Evolutionary conservation across 2,797 vertebrate genomes (phyloP).

Genomic region (Hoplostethus atlanticus): DNA sequence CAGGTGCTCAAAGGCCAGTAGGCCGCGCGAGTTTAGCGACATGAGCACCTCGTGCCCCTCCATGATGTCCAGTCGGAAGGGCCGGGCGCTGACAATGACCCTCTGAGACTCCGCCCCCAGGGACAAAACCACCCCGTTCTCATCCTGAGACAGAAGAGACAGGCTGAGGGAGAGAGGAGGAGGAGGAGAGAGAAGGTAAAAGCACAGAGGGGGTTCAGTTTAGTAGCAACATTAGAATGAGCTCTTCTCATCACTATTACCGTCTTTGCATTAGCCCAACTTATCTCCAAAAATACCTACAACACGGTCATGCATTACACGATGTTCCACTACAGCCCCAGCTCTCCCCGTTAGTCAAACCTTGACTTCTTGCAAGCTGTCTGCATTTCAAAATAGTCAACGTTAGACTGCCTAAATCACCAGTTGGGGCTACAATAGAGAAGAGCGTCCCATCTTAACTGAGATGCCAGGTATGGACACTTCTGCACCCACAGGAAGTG

Average conservation of each 20-base stretch:
- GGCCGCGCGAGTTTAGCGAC: slow-evolving; percentile 93
- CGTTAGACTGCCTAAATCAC: too few species aligned
- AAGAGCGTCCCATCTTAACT: too few species aligned
- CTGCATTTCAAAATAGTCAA: too few species aligned
- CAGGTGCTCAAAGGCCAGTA: slow-evolving; percentile 93
- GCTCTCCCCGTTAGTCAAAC: too few species aligned
- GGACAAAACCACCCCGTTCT: slow-evolving; percentile 90
- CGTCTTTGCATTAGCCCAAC: neutral
- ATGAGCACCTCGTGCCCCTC: slow-evolving; percentile 90
- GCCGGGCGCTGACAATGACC: slow-evolving; percentile 89
- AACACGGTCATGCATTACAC: too few species aligned
- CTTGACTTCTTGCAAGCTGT: too few species aligned
- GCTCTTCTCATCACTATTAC: neutral
- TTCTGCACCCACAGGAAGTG: too few species aligned
- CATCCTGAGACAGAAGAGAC: slow-evolving; percentile 86
- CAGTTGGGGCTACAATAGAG: too few species aligned
- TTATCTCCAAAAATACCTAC: too few species aligned
- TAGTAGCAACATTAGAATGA: neutral
- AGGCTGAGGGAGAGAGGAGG: slow-evolving; percentile 56
- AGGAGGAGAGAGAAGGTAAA: neutral
- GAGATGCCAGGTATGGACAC: too few species aligned
- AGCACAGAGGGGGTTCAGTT: slow-evolving; percentile 10
- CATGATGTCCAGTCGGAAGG: slow-evolving; percentile 93
- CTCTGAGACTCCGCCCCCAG: slow-evolving; percentile 86
- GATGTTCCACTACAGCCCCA: too few species aligned